Evolutionary conservation across 2,888 invertebrate genomes (phyloP).

Genomic region (Linyphia triangularis): DNA sequence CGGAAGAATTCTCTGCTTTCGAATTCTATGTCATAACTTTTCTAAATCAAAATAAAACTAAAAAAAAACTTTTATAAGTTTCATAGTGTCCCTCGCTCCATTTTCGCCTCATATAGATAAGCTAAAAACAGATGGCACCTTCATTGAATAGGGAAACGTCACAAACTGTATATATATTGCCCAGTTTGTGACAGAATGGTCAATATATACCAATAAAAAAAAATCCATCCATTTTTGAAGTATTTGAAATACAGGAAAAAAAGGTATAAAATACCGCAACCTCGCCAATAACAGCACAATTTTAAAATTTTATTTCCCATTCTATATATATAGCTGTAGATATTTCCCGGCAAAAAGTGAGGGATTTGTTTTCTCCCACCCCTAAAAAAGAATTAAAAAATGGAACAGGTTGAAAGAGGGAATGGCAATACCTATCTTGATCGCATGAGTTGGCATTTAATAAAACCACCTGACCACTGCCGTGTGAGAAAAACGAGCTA

Average conservation of each 20-base stretch:
- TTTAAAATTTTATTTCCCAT: conserved; percentile 37
- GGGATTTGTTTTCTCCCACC: no score
- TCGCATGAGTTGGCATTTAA: conserved; percentile 74
- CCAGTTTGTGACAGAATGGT: conserved; percentile 66
- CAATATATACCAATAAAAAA: conserved; percentile 62
- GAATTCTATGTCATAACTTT: not conserved
- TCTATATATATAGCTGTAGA: not conserved
- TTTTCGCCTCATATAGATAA: conserved; percentile 61
- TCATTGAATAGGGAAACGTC: conserved; percentile 70
- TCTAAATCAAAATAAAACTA: not conserved
- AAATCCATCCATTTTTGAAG: conserved; percentile 9
- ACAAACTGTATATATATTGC: conserved; percentile 73
- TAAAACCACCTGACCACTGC: conserved; percentile 72
- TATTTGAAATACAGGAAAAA: conserved; percentile 5
- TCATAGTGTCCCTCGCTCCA: conserved; percentile 28
- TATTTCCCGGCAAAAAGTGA: conserved; percentile 33
- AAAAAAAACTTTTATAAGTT: conserved; percentile 32
- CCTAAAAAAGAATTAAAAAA: conserved; percentile 31
- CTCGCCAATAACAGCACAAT: conserved; percentile 52
- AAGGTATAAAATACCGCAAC: not conserved
- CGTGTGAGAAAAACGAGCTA: conserved; percentile 36
- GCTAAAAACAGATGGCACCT: conserved; percentile 69
- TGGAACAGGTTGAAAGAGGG: not conserved
- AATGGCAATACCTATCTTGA: conserved; percentile 52
- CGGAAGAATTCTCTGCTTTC: not conserved